Conservation (phyloP, 37 sponge, comb jelly and placozoan genomes). For the Spongilla lacustris region DNA sequence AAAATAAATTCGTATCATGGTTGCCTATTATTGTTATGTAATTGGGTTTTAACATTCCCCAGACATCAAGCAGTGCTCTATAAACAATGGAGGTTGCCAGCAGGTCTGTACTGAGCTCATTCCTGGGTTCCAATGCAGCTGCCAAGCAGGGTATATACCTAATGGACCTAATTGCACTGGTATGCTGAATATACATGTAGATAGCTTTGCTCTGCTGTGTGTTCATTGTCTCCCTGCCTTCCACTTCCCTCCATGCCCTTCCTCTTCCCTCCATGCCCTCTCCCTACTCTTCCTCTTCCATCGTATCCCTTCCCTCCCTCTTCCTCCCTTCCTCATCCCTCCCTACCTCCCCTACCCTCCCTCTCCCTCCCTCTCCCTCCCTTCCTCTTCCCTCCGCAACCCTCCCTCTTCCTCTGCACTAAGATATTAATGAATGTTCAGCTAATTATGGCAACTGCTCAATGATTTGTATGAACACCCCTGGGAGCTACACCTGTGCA, state of each 20-base stretch:
- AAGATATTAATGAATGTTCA: conserved; percentile 16
- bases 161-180: conserved; percentile 29
- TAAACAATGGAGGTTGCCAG: conserved; percentile 50
- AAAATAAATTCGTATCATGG: too few relatives aligned
- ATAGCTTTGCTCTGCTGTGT: not conserved
- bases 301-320: too few relatives aligned
- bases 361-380: not conserved
- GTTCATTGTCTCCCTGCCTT: not conserved
- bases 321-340: too few relatives aligned
- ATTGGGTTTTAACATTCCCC: not conserved
- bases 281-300: too few relatives aligned
- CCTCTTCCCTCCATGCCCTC: not conserved
- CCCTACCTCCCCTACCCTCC: not conserved
- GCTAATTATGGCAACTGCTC: conserved; percentile 19
- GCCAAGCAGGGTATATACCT: conserved; percentile 23
- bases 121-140: conserved; percentile 29
- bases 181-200: not conserved
- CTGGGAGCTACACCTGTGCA: conserved; percentile 12
- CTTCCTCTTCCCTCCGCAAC: not conserved
- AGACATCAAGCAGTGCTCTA: conserved; percentile 55
- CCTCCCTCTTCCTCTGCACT: not conserved
- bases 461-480: not conserved
- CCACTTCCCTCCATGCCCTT: not conserved
- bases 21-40: too few relatives aligned
- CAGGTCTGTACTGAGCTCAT: conserved; percentile 36